Evolutionary conservation across 2,888 invertebrate species (phyloP).

Genomic region (Oxyscelio sp.): DNA sequence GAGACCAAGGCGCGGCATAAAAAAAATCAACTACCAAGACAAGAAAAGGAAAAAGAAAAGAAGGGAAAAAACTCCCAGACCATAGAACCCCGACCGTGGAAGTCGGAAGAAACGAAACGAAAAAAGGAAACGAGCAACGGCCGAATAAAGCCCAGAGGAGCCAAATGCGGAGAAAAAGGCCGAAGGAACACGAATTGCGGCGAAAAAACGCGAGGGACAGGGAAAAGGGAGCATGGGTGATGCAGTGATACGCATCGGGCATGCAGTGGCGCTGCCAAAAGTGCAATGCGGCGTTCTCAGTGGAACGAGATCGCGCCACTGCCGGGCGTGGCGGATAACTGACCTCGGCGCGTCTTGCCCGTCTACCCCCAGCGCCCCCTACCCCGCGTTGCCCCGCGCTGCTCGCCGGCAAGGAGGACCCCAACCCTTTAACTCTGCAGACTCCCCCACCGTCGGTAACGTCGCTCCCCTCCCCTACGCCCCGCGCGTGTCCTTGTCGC

Average conservation of each 20-base stretch:
- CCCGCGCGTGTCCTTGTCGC: conserved; percentile 20
- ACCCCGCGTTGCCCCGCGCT: no score
- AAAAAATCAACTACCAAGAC: conserved; percentile 6
- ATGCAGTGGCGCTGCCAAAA: conserved; percentile 80
- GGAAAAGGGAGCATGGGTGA: conserved; percentile 78
- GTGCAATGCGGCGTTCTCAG: conserved; percentile 80
- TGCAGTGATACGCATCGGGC: conserved; percentile 80
- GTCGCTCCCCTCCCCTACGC: conserved; percentile 18
- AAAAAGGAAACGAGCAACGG: not conserved
- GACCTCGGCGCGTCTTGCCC: conserved; percentile 83
- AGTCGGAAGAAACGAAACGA: not conserved
- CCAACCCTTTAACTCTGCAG: conserved; percentile 53
- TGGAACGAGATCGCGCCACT: conserved; percentile 78
- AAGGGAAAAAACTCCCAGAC: not conserved
- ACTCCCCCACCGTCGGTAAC: conserved; percentile 54
- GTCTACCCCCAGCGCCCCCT: conserved; percentile 71
- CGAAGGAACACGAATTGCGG: conserved; percentile 34
- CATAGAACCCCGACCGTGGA: conserved; percentile 4
- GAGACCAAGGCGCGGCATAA: conserved; percentile 17
- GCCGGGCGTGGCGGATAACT: conserved; percentile 86
- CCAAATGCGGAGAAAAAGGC: not conserved
- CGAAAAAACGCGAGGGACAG: not conserved
- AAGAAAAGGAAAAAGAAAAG: not conserved
- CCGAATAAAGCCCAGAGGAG: not conserved
- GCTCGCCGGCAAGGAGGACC: conserved; percentile 7